Evolutionary conservation across 2,888 invertebrate species (phyloP).

Genomic region (Crossocerus cetratus): DNA sequence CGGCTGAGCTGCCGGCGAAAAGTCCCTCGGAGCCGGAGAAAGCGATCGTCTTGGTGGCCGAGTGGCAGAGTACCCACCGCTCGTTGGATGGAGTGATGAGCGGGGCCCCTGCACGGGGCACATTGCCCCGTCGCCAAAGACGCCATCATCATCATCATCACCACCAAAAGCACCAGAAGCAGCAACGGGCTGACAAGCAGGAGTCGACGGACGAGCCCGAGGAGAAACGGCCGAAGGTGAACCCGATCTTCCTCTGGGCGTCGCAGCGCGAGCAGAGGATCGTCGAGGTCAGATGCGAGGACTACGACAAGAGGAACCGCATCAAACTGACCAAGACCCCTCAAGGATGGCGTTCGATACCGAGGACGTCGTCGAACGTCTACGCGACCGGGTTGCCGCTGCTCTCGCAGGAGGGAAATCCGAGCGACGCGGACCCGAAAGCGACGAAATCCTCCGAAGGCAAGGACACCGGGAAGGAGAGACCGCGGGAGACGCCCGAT

Average conservation of each 20-base stretch:
- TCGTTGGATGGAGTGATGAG: slow-evolving; percentile 76
- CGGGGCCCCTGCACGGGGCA: slow-evolving; percentile 75
- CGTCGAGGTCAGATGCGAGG: slow-evolving; percentile 91
- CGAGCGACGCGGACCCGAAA: slow-evolving; percentile 22
- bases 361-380: slow-evolving; percentile 82
- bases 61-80: slow-evolving; percentile 59
- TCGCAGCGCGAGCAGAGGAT: slow-evolving; percentile 88
- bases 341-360: slow-evolving; percentile 90
- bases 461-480: slow-evolving; percentile 52
- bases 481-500: slow-evolving; percentile 20
- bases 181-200: slow-evolving; percentile 38
- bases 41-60: slow-evolving; percentile 46
- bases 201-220: slow-evolving; percentile 70
- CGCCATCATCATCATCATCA: slow-evolving; percentile 70
- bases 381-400: slow-evolving; percentile 53
- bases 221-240: slow-evolving; percentile 82
- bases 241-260: slow-evolving; percentile 92
- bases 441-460: slow-evolving; percentile 52
- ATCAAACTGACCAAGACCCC: slow-evolving; percentile 89
- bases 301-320: slow-evolving; percentile 91
- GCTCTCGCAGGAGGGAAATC: slow-evolving; percentile 20
- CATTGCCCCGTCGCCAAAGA: slow-evolving; percentile 73
- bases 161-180: slow-evolving; percentile 54
- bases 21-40: slow-evolving; percentile 18
- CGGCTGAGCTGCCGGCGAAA: slow-evolving; percentile 3